A percentile compares a stretch with the other conserved stretches of the same genome.
These are phyloP conservation scores for Strigops habroptila DNA, from an alignment of 2,113 vertebrate species.

Conservation along the genomic window DNA sequence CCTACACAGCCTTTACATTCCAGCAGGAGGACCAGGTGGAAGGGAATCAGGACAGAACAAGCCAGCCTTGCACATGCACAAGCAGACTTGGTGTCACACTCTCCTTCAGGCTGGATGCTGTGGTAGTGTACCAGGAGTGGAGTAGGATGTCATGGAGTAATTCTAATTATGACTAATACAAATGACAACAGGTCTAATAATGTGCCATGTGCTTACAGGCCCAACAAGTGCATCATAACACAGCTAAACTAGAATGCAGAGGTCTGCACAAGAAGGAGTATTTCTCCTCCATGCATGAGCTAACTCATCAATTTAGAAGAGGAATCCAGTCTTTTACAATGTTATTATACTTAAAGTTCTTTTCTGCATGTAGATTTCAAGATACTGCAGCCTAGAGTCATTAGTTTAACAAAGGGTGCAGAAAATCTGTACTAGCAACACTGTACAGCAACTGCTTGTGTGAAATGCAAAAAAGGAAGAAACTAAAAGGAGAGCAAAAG, in stretches of 20 bases:
- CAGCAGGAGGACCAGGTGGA: fast-evolving
- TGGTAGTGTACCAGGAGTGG: background rate
- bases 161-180: background rate
- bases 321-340: background rate
- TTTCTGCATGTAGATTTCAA: background rate
- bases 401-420: background rate
- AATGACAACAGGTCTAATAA: background rate
- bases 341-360: background rate
- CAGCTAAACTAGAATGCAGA: background rate
- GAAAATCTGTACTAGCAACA: background rate
- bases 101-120: background rate
- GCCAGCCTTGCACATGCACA: background rate
- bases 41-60: background rate
- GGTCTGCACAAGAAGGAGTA: background rate
- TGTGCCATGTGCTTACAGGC: background rate
- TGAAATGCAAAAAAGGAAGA: background rate
- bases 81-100: background rate
- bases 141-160: background rate
- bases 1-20: background rate
- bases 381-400: background rate
- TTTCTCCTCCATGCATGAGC: background rate
- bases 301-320: background rate
- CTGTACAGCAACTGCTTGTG: background rate
- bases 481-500: background rate
- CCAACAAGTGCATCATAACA: background rate